Conservation (phyloP, 1,140 invertebrate genomes). For the Drosophila nigrodunni region DNA sequence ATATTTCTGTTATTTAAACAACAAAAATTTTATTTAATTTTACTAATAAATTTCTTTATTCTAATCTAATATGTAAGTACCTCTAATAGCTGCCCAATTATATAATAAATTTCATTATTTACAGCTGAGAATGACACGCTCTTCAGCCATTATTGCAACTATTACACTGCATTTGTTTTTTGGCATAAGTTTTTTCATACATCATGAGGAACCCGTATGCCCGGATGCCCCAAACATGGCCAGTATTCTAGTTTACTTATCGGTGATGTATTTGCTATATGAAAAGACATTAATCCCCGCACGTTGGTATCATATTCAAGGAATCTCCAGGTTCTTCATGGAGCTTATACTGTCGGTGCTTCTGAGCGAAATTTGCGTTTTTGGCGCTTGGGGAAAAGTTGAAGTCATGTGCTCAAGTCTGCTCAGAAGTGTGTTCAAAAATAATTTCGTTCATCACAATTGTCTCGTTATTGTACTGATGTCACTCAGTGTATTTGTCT, state of each 20-base stretch:
- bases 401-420: not conserved
- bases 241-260: constrained; percentile 1
- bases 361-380: not conserved
- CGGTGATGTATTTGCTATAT: not conserved
- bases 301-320: not conserved
- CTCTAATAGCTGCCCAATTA: not conserved
- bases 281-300: not conserved
- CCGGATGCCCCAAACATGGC: not conserved
- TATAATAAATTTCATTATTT: not conserved
- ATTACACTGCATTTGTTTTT: not conserved
- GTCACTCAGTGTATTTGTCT: not conserved
- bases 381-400: not conserved
- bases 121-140: not conserved
- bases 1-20: not conserved
- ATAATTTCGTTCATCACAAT: too few species aligned
- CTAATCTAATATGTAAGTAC: not conserved
- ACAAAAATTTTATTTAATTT: not conserved
- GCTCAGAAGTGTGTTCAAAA: not conserved
- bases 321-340: not conserved
- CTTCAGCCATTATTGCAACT: not conserved
- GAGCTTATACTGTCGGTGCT: not conserved
- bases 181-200: not conserved
- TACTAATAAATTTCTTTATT: not conserved
- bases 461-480: not conserved
- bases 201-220: not conserved